Base-by-base conservation (phyloP, 2,797 vertebrate genomes). In the Mallotus villosus region DNA sequence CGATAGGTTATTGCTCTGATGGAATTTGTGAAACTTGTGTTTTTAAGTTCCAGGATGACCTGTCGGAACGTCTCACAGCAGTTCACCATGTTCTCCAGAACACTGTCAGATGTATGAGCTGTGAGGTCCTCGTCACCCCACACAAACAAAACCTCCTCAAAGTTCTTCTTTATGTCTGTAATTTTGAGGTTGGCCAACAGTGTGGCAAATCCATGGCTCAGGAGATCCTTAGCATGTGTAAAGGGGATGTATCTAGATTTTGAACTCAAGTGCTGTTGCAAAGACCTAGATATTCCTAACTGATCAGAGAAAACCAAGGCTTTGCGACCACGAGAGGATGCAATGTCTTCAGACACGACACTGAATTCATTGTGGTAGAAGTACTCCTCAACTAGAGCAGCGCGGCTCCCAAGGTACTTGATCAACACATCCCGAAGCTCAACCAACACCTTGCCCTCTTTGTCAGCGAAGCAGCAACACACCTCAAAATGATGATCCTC, bases 401-500 rank as follows among this genome's bases (percentile, higher is more conserved):
- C 80, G 0, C 0, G 37, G 82, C 86, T 85, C 8, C 84, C 91
- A 58, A 95, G 75, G 53, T 93, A 94, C 67, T 86, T 93, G 79
- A 95, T 82, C 2, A 82, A 67, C 49, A 92, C 91, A 0, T 88
- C 75, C 69, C 92, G 94, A 7, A 95, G 76, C 78, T 96, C 94
- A 73, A 90, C 93, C 79, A 96, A 86, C 71, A 95, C 86, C 0
- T 74, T 90, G 9, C 95, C 94, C 0, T 82, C 79, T 82, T 85
- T 93, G 83, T 95, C 92, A 80, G 90, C 70, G 83, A 96, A 94
- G 71, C 93, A 95, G 1, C 94, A 95, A 81, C 94, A 97, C 9
- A 94, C 78, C 67, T 94, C 91, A 71, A 93, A 85, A 25, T 89
- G 86, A 78, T 92, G 92, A 24, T 67, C 53, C 8, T 77, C 85